Base-by-base conservation (phyloP, 2,888 invertebrate species). In the Vanessa cardui region DNA sequence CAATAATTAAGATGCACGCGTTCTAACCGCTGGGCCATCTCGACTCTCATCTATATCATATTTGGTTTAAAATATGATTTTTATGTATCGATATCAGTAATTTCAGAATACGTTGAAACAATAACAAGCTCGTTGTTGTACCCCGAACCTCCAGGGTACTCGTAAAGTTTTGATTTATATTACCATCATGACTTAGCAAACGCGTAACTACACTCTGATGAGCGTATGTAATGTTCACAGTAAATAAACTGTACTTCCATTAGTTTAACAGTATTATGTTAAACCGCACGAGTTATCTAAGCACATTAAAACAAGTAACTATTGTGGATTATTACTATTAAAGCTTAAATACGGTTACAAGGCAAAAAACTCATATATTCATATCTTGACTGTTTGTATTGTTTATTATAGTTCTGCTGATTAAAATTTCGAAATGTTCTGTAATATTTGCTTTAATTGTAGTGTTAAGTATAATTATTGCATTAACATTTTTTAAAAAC, bases 121-220 rank as follows among this genome's bases (percentile, higher is more conserved):
- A 70, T 70, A 67, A 64, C 64, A 68, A 47, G 58, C 26, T 47
- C n/a, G n/a, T n/a, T n/a, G n/a, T n/a, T 58, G 44, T 58, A 58
- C 33, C 56, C 50, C 50, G 58, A 68, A 20, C 56, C 56, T 26
- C 26, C 26, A 47, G 52, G 44, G 49, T 59, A 60, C 58, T 63
- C 26, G 46, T 39, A 54, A 61, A 68, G 66, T 71, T 71, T 62
- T 69, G 69, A 71, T 69, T 69, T 66, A 71, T 71, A 64, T 62
- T 66, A 39, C 44, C 66, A 71, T 61, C 66, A 64, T 71, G 68
- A 71, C 64, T 62, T 45, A 61, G 66, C 66, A 18, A 66, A 62
- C 47, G 33, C 6, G 46, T 58, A 49, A 62, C 47, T 56, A 66
- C 56, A 46, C 66, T 46, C 56, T 44, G 61, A 39, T 60, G 47